Base-by-base conservation (phyloP, 2,797 vertebrate genomes). In the Syngnathus acus region DNA sequence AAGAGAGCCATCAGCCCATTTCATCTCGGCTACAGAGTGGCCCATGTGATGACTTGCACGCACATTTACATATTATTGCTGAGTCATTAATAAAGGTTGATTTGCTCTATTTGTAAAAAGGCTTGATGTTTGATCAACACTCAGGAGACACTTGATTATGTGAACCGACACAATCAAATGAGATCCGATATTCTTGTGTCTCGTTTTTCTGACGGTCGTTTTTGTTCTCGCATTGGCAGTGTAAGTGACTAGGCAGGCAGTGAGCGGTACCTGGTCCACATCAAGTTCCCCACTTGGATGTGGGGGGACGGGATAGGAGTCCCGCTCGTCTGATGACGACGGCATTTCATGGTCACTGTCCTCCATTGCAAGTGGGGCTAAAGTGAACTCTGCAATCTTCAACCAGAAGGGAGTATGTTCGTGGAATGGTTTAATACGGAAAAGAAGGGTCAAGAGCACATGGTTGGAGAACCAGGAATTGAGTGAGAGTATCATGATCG, bases 321-420 rank as follows among this genome's bases (percentile, higher is more conserved):
- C 82, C 54, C 81, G 88, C 73, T 90, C 89, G 0, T 91, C 90
- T 63, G 88, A 85, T 6, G 84, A 88, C 53, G 85, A 88, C 66
- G 83, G 79, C 66, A 62, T 71, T 67, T 90, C 89, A 0, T 80
- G 87, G 77, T 90, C 89, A 79, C 85, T 87, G 73, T 91, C 90
- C 76, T 89, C 90, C 90, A 91, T 90, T 48, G 85, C 85, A 58
- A 89, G 75, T 8, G 88, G 84, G 57, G 83, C 83, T 72, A 85
- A 43, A 55, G 83, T 70, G 67, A 80, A 87, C 83, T 88, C 86
- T 87, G 82, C 72, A 69, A 90, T 87, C 91, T 92, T 83, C 85
- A 86, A 80, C 58, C 80, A 78, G 62, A 74, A 79, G 68, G 72
- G 64, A 65, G 59, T 9, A 66, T 2, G 66, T 50, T 23, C 4